Percentiles rank a stretch among this genome's conserved stretches.
Conservation (phyloP, 2,113 vertebrate species). For the Aepyceros melampus region DNA sequence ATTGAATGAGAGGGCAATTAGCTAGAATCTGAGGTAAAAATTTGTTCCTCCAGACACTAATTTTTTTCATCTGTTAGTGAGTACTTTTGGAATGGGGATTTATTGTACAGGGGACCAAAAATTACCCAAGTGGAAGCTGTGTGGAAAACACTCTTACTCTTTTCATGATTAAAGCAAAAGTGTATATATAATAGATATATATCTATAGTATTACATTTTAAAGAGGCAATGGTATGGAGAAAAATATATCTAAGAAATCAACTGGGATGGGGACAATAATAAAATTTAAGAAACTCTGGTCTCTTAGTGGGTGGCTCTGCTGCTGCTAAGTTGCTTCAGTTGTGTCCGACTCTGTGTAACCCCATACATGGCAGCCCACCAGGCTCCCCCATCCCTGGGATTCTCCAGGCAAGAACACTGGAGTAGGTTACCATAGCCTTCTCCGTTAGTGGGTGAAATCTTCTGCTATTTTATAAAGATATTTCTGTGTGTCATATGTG, state of each 20-base stretch:
- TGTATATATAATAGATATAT: background rate
- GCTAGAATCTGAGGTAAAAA: background rate
- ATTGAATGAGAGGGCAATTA: background rate
- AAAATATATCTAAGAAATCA: background rate
- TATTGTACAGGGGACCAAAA: background rate
- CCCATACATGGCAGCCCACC: background rate
- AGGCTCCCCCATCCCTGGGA: background rate
- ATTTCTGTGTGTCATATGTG: background rate
- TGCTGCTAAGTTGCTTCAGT: background rate
- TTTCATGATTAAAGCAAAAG: background rate
- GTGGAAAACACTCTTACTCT: background rate
- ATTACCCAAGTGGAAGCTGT: fast-evolving
- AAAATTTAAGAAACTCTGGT: background rate
- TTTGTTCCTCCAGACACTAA: background rate
- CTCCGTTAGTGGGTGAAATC: background rate
- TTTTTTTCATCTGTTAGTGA: background rate
- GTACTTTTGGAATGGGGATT: background rate
- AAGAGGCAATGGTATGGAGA: background rate
- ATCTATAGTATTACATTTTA: background rate
- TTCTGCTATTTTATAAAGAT: background rate
- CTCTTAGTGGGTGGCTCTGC: background rate
- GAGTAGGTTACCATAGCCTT: background rate
- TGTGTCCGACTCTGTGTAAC: background rate
- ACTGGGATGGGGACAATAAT: background rate
- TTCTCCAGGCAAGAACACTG: background rate